phyloP scores from a whole-genome alignment of 2,888 invertebrate species.

The Latheticus oryzae region DNA sequence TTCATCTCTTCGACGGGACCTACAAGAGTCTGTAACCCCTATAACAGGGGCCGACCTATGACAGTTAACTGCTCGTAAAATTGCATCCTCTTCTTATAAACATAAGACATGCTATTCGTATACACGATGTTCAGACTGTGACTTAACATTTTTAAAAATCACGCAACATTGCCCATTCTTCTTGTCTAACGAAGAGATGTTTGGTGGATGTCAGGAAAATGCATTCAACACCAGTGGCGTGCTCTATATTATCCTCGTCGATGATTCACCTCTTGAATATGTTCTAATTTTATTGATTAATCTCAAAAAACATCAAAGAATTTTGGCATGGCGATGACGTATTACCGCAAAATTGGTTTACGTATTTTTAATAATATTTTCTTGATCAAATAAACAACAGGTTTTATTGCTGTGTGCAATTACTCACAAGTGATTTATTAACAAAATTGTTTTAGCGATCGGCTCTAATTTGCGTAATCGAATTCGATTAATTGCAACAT shows the following conservation, averaged over 20 bases:
- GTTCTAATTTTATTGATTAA: slow-evolving; percentile 5
- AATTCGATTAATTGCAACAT: slow-evolving; percentile 4
- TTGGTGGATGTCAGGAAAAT: slow-evolving; percentile 16
- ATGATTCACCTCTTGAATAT: slow-evolving; percentile 26
- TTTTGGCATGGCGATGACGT: slow-evolving; percentile 31
- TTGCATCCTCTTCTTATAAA: slow-evolving; percentile 45
- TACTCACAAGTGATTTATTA: slow-evolving; percentile 38
- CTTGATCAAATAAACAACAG: slow-evolving; percentile 16
- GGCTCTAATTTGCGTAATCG: slow-evolving; percentile 22
- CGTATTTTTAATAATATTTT: slow-evolving; percentile 36
- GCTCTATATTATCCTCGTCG: slow-evolving; percentile 24
- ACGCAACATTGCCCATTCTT: slow-evolving; percentile 7
- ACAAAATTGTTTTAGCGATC: slow-evolving; percentile 33
- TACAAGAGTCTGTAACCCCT: slow-evolving; percentile 44
- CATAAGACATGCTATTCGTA: slow-evolving; percentile 23
- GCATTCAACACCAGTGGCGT: slow-evolving; percentile 36
- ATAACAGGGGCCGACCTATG: slow-evolving; percentile 50
- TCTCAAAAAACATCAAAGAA: slow-evolving; percentile 27
- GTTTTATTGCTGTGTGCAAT: slow-evolving; percentile 31
- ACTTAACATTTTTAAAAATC: neutral
- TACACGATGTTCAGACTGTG: slow-evolving; percentile 21
- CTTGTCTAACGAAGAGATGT: slow-evolving; percentile 4
- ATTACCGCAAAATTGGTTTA: slow-evolving; percentile 21
- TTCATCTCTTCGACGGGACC: slow-evolving; percentile 40
- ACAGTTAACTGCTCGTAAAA: slow-evolving; percentile 55